Base-by-base conservation (phyloP, 2,797 vertebrate genomes). In the Thamnophis elegans region DNA sequence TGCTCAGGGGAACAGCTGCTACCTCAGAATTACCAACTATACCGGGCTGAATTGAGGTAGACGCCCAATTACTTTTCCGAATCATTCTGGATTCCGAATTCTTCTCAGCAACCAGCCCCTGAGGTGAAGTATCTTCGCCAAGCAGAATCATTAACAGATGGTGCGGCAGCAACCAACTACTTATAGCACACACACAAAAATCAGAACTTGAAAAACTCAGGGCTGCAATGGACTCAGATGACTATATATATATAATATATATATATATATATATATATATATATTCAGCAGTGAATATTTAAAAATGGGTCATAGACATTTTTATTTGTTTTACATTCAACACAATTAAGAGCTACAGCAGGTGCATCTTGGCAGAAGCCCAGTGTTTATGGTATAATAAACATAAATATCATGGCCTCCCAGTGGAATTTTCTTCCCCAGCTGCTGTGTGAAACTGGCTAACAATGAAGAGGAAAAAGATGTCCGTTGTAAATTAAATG, bases 321-420 rank as follows among this genome's bases (percentile, higher is more conserved):
- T 55, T 88, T 32, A 91, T 88, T 73, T 85, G 65, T 92, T 92
- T 92, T 82, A 82, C 82, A 62, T 89, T 89, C 82, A 62, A 85
- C 28, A 32, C 68, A 92, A 89, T 85, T 89, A 85, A 89, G 51
- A 89, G 22, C 47, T 92, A n/a, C 62, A 55, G 87, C 68, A 89
- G 68, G 56, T 62, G 68, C 87, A 85, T 42, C 56, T 89, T 89
- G 56, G 68, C 9, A 36, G 55, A 85, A 53, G 78, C 53, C 28
- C 65, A 32, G 20, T 13, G 28, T 89, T 89, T 92, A 60, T 62
- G 60, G 10, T 73, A 92, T 53, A 82, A 82, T 58, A 73, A 54
- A 53, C 55, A 92, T 89, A 92, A 85, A 85, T 92, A 82, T 59
- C 55, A 54, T 26, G 89, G 53, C 54, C 65, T 60, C 55, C 22